Evolutionary conservation across 2,113 vertebrate genomes (phyloP).

Genomic region (Tragelaphus buxtoni): DNA sequence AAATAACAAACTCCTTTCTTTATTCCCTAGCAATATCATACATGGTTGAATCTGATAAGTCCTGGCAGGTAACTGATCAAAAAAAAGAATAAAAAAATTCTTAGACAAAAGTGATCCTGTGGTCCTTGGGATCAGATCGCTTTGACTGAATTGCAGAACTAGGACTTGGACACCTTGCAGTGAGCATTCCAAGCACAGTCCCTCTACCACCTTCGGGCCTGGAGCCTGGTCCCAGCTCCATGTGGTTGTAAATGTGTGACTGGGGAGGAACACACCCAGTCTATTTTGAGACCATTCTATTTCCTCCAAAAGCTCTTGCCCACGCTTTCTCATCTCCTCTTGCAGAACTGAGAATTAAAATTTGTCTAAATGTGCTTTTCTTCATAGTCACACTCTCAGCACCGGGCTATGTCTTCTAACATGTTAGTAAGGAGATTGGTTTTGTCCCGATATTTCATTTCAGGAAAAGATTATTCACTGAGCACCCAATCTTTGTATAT

Average conservation of each 20-base stretch:
- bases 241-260: too few species aligned
- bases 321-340: not conserved
- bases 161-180: not conserved
- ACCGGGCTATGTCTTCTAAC: not conserved
- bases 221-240: not conserved
- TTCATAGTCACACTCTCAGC: not conserved
- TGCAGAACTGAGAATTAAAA: not conserved
- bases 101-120: not conserved
- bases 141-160: not conserved
- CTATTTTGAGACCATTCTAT: not conserved
- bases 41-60: not conserved
- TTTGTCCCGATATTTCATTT: not conserved
- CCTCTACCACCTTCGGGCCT: not conserved
- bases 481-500: not conserved
- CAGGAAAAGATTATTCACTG: not conserved
- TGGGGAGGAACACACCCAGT: not conserved
- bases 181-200: not conserved
- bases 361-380: not conserved
- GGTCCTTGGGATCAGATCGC: not conserved
- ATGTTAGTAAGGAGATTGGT: not conserved
- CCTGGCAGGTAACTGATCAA: not conserved
- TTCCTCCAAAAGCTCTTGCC: not conserved
- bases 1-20: not conserved
- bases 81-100: not conserved
- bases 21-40: not conserved